phyloP scores from a whole-genome alignment of 2,888 invertebrate genomes.

The Gastracanthus pulcherrimus region DNA sequence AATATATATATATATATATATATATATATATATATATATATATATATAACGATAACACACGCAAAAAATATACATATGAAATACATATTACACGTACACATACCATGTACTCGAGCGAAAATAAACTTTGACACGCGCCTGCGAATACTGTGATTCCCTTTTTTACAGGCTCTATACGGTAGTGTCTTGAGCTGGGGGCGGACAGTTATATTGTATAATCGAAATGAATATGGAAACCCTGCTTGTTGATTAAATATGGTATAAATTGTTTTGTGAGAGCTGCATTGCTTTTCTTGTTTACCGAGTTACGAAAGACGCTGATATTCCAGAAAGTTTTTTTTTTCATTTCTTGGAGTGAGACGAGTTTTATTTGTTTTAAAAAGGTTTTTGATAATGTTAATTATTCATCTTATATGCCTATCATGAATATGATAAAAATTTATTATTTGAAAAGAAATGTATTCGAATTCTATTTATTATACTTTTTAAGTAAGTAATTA shows the following conservation, averaged over 20 bases:
- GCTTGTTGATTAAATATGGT: slow-evolving; percentile 17
- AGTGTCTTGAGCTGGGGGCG: slow-evolving; percentile 32
- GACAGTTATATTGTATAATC: neutral
- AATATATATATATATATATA: neutral
- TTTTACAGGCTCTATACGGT: slow-evolving; percentile 50
- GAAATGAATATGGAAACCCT: neutral
- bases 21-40: neutral
- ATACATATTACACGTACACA: neutral
- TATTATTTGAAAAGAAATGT: too few relatives aligned
- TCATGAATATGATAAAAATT: too few relatives aligned
- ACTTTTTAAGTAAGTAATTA: too few relatives aligned
- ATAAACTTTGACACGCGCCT: slow-evolving; percentile 40
- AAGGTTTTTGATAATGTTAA: slow-evolving; percentile 33
- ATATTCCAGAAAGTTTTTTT: neutral
- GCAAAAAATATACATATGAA: slow-evolving; percentile 17
- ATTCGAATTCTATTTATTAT: too few relatives aligned
- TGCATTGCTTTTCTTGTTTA: neutral
- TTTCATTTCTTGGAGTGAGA: neutral
- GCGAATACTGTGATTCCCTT: slow-evolving; percentile 55
- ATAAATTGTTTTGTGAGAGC: neutral
- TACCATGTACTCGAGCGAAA: slow-evolving; percentile 28
- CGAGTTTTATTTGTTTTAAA: slow-evolving; percentile 16
- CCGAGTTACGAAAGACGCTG: too few relatives aligned
- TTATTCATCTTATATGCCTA: neutral
- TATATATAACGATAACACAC: too few relatives aligned